Percentiles rank a stretch among this genome's conserved stretches.
phyloP scores from a whole-genome alignment of 2,113 vertebrate genomes.

The Clinocottus analis region DNA sequence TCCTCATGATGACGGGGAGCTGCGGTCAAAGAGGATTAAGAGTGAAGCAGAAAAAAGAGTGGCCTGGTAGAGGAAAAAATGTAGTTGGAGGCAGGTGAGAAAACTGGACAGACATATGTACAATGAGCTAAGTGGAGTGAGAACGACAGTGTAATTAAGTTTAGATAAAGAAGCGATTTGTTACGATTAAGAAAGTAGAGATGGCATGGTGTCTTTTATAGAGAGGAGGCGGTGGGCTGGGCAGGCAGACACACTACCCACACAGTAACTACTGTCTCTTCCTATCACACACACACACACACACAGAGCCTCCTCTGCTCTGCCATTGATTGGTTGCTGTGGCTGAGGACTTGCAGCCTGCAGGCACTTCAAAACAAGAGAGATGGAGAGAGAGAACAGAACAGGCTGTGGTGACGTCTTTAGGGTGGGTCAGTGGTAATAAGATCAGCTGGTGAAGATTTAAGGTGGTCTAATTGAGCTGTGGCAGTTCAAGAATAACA shows the following conservation, averaged over 20 bases:
- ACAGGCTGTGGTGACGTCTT: slow-evolving; percentile 35
- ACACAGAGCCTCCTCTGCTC: slow-evolving; percentile 36
- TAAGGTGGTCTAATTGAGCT: slow-evolving; percentile 54
- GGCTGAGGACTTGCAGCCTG: slow-evolving; percentile 59
- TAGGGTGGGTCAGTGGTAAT: slow-evolving; percentile 44
- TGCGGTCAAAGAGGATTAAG: slow-evolving; percentile 6
- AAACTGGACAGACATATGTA: slow-evolving; percentile 1
- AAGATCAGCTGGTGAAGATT: slow-evolving; percentile 57
- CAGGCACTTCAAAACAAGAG: slow-evolving; percentile 50
- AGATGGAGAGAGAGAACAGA: slow-evolving; percentile 20
- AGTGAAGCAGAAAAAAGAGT: slow-evolving; percentile 14
- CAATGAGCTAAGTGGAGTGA: slow-evolving; percentile 6
- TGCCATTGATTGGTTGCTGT: slow-evolving; percentile 68
- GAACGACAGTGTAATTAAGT: slow-evolving; percentile 46
- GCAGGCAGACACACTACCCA: slow-evolving; percentile 70
- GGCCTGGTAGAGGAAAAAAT: background rate
- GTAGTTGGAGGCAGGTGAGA: slow-evolving; percentile 5
- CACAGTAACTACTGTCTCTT: slow-evolving; percentile 48
- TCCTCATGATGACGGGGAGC: slow-evolving; percentile 19
- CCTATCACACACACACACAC: slow-evolving; percentile 18
- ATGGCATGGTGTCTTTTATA: slow-evolving; percentile 56
- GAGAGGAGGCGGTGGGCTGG: slow-evolving; percentile 43
- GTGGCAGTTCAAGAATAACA: slow-evolving; percentile 21
- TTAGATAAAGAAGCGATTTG: slow-evolving; percentile 70
- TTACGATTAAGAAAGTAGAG: slow-evolving; percentile 66